Evolutionary conservation across 35 echinoderm and acorn worm species (phyloP), one percentile per base, ranked within the genome.

Genomic region (Heliocidaris erythrogramma): DNA sequence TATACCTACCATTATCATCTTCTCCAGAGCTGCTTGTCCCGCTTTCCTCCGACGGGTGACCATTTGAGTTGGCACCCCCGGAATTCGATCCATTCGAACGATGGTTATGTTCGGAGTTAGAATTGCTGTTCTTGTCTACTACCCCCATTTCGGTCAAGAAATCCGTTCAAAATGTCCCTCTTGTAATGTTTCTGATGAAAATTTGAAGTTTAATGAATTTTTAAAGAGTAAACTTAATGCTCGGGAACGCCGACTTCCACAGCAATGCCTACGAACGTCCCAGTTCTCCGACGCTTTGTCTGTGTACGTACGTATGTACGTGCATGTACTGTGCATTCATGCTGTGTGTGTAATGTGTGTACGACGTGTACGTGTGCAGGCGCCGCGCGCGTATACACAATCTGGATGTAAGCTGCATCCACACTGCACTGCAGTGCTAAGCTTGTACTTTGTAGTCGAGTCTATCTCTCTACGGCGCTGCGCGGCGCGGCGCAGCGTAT

Each of bases 21-120:
- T 99, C 91, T 48, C 87, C 98, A 24, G 98, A 99, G 93, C 98
- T 99, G 92, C 98, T 99, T 87, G 97, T 59, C 47, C 91, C 96
- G 93, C 98, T 99, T 92, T 99, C 98, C 61, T 99, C 98, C 9
- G 97, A 97, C 31, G 94, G 96, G 86, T 97, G 97, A 30, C 98
- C 96, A 94, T 99, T 99, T 8, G 98, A 97, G 94, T 96, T 96
- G 92, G 90, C 95, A 85, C 96, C 96, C 53, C 96, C 98, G 48
- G 96, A 96, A 96, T 93, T 95, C n/a, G 97, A 93, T 47, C 97
- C 97, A 92, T 98, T 98, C 29, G 95, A 93, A 69, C 97, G 97
- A 96, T 96, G 96, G 91, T 97, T 98, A 30, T 93, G 91, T 88
- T 99, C 98, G 53, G 97, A 97, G 93, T 96, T 95, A 59, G 97